A percentile compares a stretch with the other conserved stretches of the same genome.
Conservation (phyloP, 30 jellyfish, hydroid and myxozoan genomes). For the Turritopsis dohrnii region DNA sequence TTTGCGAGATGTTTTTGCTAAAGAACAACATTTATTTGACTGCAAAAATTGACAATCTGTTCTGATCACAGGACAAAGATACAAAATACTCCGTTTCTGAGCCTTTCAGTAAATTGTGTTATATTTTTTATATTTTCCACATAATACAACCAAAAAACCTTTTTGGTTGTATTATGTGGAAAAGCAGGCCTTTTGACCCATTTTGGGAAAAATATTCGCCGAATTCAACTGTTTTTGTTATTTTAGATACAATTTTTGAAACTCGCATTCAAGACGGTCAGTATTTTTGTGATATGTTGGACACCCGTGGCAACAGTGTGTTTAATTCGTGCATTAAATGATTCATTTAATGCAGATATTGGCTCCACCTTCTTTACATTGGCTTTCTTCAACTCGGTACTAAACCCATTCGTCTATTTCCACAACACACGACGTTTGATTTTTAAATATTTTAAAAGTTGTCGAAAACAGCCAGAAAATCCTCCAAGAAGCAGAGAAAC, state of each 20-base stretch:
- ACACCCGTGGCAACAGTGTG: background rate
- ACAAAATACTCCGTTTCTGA: too few relatives aligned
- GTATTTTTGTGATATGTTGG: slow-evolving; percentile 14
- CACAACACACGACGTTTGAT: background rate
- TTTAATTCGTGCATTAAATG: background rate
- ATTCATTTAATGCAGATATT: background rate
- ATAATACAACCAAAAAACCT: too few relatives aligned
- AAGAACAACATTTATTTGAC: too few relatives aligned
- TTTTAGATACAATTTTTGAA: background rate
- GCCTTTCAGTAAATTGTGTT: too few relatives aligned
- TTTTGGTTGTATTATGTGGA: too few relatives aligned
- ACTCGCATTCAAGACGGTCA: slow-evolving; percentile 16
- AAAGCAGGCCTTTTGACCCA: too few relatives aligned
- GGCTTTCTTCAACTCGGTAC: slow-evolving; percentile 16
- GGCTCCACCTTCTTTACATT: background rate
- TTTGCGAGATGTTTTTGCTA: too few relatives aligned
- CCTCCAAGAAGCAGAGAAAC: background rate
- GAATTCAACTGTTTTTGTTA: background rate
- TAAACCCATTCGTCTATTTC: slow-evolving; percentile 9
- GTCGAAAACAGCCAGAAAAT: background rate
- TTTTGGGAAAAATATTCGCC: too few relatives aligned
- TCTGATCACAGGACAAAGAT: too few relatives aligned
- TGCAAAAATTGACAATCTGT: too few relatives aligned
- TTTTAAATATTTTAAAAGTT: background rate
- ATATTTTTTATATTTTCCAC: too few relatives aligned